Base-by-base conservation (phyloP, 2,888 invertebrate genomes). In the Leistus spinibarbis region DNA sequence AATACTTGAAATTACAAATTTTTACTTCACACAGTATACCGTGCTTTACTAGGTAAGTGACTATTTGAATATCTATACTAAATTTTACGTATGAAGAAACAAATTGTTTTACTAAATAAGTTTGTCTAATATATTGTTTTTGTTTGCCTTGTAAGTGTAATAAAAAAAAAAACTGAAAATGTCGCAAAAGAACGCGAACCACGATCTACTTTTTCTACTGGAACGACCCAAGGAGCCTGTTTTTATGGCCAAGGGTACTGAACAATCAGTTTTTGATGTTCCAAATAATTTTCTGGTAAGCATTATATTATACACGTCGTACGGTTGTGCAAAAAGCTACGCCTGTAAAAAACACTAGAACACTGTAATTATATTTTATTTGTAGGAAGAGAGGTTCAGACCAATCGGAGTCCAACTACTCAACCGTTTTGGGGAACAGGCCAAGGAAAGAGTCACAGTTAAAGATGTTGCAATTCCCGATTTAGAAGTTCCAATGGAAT, bases 271-370 rank as follows among this genome's bases (percentile, higher is more conserved):
- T 13, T 92, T 92, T 78, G 88, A 91, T 77, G 87, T 92, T 3
- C 89, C 90, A 0, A 83, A 88, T 69, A 85, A 88, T 77, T 89
- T 89, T 79, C 82, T 92, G 88, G 92, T 92, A 85, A 89, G 89
- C n/a, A n/a, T n/a, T n/a, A n/a, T n/a, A n/a, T n/a, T n/a, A n/a
- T 86, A 68, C 54, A 19, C 69, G 54, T 72, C 66, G n/a, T n/a
- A n/a, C n/a, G n/a, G n/a, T n/a, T n/a, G n/a, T n/a, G n/a, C n/a
- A n/a, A n/a, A n/a, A n/a, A n/a, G n/a, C n/a, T n/a, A n/a, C n/a
- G n/a, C n/a, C n/a, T n/a, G n/a, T n/a, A n/a, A n/a, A n/a, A n/a
- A n/a, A n/a, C n/a, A n/a, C n/a, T n/a, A n/a, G n/a, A n/a, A n/a
- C n/a, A n/a, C n/a, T n/a, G n/a, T n/a, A 27, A 19, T 54, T 63